Evolutionary conservation across 2,888 invertebrate genomes (phyloP).

Genomic region (Cosmopolites sordidus): DNA sequence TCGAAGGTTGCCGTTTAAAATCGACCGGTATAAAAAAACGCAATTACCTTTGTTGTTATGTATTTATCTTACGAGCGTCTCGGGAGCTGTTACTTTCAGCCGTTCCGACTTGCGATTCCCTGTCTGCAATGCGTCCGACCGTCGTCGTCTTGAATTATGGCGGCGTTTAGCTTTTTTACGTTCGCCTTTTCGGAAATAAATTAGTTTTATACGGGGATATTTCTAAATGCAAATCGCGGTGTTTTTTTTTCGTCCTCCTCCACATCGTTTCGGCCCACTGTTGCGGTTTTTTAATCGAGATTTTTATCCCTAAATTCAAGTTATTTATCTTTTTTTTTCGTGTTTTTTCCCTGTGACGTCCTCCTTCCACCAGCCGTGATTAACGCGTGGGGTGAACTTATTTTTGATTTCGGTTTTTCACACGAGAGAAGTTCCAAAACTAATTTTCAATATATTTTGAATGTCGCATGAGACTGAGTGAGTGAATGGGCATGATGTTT

Average conservation of each 20-base stretch:
- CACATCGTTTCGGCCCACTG: not conserved
- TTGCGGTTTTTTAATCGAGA: slow-evolving; percentile 13
- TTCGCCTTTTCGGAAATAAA: slow-evolving; percentile 24
- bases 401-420: too few species aligned
- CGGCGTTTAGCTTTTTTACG: slow-evolving; percentile 26
- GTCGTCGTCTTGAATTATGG: slow-evolving; percentile 21
- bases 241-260: not conserved
- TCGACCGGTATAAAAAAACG: not conserved
- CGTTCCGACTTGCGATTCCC: slow-evolving; percentile 12
- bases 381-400: too few species aligned
- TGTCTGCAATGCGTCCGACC: slow-evolving; percentile 25
- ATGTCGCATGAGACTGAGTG: too few species aligned
- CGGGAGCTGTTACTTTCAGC: slow-evolving; percentile 36
- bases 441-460: too few species aligned
- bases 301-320: slow-evolving; percentile 20
- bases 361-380: not conserved
- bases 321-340: slow-evolving; percentile 19
- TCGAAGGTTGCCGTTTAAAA: not conserved
- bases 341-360: not conserved
- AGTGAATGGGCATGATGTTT: too few species aligned
- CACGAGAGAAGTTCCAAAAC: too few species aligned
- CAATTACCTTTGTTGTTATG: slow-evolving; percentile 37
- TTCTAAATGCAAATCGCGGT: slow-evolving; percentile 25
- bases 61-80: slow-evolving; percentile 39
- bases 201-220: slow-evolving; percentile 24